Base-by-base conservation (phyloP, 2,797 vertebrate genomes). In the Arnoldichthys spilopterus region DNA sequence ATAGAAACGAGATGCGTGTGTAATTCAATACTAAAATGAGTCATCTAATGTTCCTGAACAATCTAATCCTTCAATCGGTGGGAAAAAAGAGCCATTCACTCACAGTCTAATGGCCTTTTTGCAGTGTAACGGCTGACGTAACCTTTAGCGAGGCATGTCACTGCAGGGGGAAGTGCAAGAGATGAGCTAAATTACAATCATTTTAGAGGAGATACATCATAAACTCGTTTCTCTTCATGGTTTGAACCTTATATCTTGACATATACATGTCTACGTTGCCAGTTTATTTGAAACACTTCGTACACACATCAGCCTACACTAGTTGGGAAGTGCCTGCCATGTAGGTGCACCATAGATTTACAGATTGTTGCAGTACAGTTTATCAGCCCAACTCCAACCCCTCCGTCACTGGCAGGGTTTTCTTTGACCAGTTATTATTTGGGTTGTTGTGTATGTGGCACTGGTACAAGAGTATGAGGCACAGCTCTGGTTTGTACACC, bases 1-100 rank as follows among this genome's bases (percentile, higher is more conserved):
- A 18, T 13, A 61, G 16, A 26, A 7, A 37, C 3, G 49, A 20
- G 26, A 40, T 26, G 47, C 54, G 40, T 62, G 53, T 66, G 49
- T 63, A 72, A 72, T 72, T 56, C 59, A 78, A 43, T 30, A 30
- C n/a, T 30, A 0, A 62, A 62, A 22, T 64, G 76, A 54, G 12
- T 72, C 68, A 53, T 18, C 66, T 69, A 58, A 49, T 51, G 32
- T 77, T 61, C 43, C 4, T 43, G 68, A 43, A 37, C 16, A 34
- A 15, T 63, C 49, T 64, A 59, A 78, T 71, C 32, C 32, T 69
- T 37, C 34, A 12, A 6, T 51, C 30, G 22, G 28, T 40, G 18
- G 12, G 22, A 11, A n/a, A 40, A 58, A 62, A 51, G 3, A 5
- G 0, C 54, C 53, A 20, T 5, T 18, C 54, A 47, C 16, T 70